phyloP scores from a whole-genome alignment of 2,797 vertebrate genomes.

The Diplodus puntazzo region DNA sequence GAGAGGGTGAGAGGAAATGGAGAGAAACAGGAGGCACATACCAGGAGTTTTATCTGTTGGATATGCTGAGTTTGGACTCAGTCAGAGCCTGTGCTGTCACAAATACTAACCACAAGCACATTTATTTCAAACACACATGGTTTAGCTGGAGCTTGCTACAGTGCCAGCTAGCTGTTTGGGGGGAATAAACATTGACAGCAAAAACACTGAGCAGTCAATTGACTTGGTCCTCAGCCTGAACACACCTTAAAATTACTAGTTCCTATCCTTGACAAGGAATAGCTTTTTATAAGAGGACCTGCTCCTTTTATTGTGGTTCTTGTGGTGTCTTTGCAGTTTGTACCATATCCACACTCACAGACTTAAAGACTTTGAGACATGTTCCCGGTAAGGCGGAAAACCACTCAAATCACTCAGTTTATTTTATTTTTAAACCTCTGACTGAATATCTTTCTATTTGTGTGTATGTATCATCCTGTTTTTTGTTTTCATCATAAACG shows the following conservation, averaged over 20 bases:
- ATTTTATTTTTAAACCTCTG: too few relatives aligned
- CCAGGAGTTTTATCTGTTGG: neutral
- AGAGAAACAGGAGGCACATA: neutral
- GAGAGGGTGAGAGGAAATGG: too few relatives aligned
- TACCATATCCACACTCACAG: too few relatives aligned
- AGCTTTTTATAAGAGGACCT: neutral
- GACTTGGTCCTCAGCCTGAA: neutral
- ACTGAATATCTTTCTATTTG: too few relatives aligned
- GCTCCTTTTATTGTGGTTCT: neutral
- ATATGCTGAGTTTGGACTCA: neutral
- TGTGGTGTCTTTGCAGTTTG: too few relatives aligned
- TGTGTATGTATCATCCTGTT: too few relatives aligned
- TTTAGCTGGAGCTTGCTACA: neutral
- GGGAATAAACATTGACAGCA: neutral
- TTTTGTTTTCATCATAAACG: too few relatives aligned
- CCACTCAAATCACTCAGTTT: too few relatives aligned
- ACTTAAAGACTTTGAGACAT: too few relatives aligned
- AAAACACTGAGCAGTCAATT: neutral
- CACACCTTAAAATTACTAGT: neutral
- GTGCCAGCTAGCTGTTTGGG: neutral
- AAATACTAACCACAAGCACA: neutral
- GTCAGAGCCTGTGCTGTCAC: constrained; percentile 2
- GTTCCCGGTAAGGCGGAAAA: too few relatives aligned
- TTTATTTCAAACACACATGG: neutral
- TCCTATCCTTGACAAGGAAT: neutral